These are phyloP conservation scores for Marisa cornuarietis DNA, from an alignment of 1,140 invertebrate species.

Conservation along the genomic window DNA sequence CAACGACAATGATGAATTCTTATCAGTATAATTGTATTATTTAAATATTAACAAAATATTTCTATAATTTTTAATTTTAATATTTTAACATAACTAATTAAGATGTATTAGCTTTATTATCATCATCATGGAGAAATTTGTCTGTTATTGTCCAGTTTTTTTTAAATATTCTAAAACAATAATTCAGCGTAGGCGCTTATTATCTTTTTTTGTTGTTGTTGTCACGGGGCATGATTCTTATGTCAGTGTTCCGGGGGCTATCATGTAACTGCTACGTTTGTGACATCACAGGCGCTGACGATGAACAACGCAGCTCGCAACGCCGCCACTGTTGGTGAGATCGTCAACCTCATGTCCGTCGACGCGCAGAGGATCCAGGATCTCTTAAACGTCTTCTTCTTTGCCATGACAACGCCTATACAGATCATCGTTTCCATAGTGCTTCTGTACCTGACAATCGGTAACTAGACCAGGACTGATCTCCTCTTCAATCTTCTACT, in stretches of 20 bases:
- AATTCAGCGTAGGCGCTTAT: background rate
- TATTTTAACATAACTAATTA: too few relatives aligned
- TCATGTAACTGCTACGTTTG: background rate
- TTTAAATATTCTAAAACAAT: background rate
- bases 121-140: too few relatives aligned
- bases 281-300: conserved; percentile 37
- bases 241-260: too few relatives aligned
- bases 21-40: too few relatives aligned
- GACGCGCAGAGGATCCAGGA: conserved; percentile 65
- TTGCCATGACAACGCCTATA: conserved; percentile 60
- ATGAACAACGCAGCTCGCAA: conserved; percentile 42
- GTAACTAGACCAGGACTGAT: conserved; percentile 15
- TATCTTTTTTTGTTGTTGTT: too few relatives aligned
- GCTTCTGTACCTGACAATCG: conserved; percentile 70
- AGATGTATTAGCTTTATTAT: too few relatives aligned
- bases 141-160: too few relatives aligned
- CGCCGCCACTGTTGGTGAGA: conserved; percentile 68
- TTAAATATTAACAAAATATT: too few relatives aligned
- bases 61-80: too few relatives aligned
- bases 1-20: too few relatives aligned
- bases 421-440: conserved; percentile 60
- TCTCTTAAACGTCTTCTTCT: conserved; percentile 69
- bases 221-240: background rate
- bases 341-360: conserved; percentile 70
- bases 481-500: too few relatives aligned